Evolutionary conservation across 2,797 vertebrate genomes (phyloP).

Genomic region (Eurystomus glaucurus): DNA sequence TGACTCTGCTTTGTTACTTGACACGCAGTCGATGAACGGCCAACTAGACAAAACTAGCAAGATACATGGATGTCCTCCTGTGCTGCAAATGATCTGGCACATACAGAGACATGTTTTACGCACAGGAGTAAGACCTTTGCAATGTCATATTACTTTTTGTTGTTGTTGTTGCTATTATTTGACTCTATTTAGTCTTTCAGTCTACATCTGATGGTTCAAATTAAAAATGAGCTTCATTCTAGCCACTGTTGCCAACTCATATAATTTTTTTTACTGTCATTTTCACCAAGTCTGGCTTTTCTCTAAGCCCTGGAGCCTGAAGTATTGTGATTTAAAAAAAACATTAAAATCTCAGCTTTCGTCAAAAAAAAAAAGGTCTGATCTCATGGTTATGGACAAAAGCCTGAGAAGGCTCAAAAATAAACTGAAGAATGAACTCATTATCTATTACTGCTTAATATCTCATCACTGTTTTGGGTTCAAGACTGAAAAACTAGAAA

Average conservation of each 20-base stretch:
- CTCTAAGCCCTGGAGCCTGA: not conserved
- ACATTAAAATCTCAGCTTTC: not conserved
- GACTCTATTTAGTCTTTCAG: conserved; percentile 16
- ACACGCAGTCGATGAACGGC: conserved; percentile 59
- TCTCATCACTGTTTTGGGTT: conserved; percentile 16
- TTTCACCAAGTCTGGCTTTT: not conserved
- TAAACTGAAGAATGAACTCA: not conserved
- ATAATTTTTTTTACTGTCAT: not conserved
- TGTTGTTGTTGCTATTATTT: not conserved
- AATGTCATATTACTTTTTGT: not conserved
- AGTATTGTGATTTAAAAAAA: not conserved
- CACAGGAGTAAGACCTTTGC: conserved; percentile 27
- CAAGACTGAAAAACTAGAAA: conserved; percentile 36
- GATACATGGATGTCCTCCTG: conserved; percentile 41
- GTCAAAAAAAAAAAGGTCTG: not conserved
- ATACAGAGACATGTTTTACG: conserved; percentile 39
- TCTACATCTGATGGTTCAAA: conserved; percentile 12
- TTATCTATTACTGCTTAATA: conserved; percentile 17
- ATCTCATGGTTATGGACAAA: not conserved
- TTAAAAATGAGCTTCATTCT: not conserved
- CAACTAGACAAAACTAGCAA: conserved; percentile 65
- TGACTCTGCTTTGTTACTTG: conserved; percentile 46
- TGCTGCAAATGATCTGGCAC: conserved; percentile 34
- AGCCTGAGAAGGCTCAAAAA: conserved; percentile 1
- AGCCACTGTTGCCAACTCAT: not conserved